These are phyloP conservation scores for Dolichopus griseipennis DNA, from an alignment of 2,888 invertebrate species.

Conservation along the genomic window DNA sequence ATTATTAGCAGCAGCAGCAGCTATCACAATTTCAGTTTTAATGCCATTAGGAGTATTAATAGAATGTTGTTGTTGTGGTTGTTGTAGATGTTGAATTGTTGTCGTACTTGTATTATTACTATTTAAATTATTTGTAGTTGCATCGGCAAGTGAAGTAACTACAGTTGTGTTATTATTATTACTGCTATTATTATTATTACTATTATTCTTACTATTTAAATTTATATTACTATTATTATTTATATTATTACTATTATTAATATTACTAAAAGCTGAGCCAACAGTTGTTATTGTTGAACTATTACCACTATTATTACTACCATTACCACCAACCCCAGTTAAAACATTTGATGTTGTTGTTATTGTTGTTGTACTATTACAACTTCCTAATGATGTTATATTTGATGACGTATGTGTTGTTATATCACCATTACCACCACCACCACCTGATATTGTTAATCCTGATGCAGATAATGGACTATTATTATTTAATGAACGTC, in stretches of 20 bases:
- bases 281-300: no score
- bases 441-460: neutral
- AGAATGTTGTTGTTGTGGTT: slow-evolving; percentile 18
- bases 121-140: slow-evolving; percentile 2
- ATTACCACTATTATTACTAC: no score
- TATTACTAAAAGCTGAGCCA: neutral
- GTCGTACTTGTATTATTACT: neutral
- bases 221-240: slow-evolving; percentile 10
- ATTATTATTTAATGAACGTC: no score
- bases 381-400: neutral
- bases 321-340: neutral
- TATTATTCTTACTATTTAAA: neutral
- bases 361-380: slow-evolving; percentile 10
- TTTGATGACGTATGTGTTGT: neutral
- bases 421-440: neutral
- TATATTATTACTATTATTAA: slow-evolving; percentile 7
- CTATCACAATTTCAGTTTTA: slow-evolving; percentile 28
- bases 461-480: no score
- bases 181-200: slow-evolving; percentile 2
- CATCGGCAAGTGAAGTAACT: neutral
- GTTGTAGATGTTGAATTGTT: neutral
- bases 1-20: slow-evolving; percentile 24
- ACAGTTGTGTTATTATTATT: neutral
- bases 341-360: slow-evolving; percentile 1
- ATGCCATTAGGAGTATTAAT: slow-evolving; percentile 28